Evolutionary conservation across 2,888 invertebrate species (phyloP).

Genomic region (Caenorhabditis sinica): DNA sequence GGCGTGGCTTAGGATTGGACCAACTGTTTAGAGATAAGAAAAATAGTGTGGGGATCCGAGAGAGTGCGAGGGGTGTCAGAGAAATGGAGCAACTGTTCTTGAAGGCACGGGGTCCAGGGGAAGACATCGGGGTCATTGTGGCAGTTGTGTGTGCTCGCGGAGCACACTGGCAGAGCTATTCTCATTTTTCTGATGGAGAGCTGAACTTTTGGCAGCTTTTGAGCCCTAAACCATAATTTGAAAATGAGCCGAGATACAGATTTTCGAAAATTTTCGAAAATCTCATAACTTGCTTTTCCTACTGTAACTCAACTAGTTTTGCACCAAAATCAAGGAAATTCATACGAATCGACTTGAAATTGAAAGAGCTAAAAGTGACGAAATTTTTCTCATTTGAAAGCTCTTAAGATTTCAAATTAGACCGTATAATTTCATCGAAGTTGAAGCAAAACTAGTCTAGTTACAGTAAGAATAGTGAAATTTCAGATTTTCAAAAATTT

Average conservation of each 20-base stretch:
- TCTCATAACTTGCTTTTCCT: no score
- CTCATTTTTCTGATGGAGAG: neutral
- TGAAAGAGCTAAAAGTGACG: neutral
- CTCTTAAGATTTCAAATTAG: no score
- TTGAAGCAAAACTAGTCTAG: no score
- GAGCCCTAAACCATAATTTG: neutral
- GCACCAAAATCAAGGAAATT: neutral
- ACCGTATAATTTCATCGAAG: neutral
- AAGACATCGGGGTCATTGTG: neutral
- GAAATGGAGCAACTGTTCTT: slow-evolving; percentile 45
- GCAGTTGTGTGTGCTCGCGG: no score
- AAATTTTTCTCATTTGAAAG: neutral
- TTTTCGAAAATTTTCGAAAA: slow-evolving; percentile 4
- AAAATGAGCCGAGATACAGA: neutral
- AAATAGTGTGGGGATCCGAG: neutral
- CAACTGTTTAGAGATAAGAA: neutral
- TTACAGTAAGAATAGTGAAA: no score
- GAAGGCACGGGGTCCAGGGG: neutral
- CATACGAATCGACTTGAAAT: no score
- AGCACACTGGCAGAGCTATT: no score
- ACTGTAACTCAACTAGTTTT: neutral
- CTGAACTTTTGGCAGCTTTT: neutral
- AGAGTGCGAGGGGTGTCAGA: slow-evolving; percentile 18
- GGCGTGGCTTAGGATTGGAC: slow-evolving; percentile 7
- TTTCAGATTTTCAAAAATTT: slow-evolving; percentile 11